Evolutionary conservation across 2,113 vertebrate species (phyloP), one percentile per base, ranked within the genome.

Genomic region (Catagonus wagneri): DNA sequence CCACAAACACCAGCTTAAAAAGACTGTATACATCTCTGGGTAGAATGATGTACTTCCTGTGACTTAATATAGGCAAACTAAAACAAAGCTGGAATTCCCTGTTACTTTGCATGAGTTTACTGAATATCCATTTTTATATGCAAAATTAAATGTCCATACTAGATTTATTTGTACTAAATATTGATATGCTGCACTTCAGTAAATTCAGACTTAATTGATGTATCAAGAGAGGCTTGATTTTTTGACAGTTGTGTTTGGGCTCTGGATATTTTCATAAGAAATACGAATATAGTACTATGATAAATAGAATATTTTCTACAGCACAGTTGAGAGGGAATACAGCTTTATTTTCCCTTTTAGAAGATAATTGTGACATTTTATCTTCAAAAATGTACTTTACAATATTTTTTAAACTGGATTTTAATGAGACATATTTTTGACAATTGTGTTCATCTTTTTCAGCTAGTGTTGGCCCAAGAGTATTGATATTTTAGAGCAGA

Each of bases 361-460:
- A 84, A 79, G 13, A 79, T 61, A 89, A 89, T 66, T 83, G 39
- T 71, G 36, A 65, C 52, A 90, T 87, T 74, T 90, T 88, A 63
- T 88, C 61, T 71, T 65, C 20, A 60, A 65, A 78, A 1, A 58
- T 63, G 32, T 11, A 32, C 25, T 78, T 32, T 19, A 60, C 17
- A 20, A 44, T 71, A 83, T 65, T 90, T 76, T 71, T 93, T 61
- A 78, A 75, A 63, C 25, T 93, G 25, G 6, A 69, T 88, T 91
- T 93, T 88, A 61, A 10, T 50, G 23, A 91, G 29, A 60, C 6
- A 65, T 61, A 50, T 23, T 79, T 90, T 88, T 60, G 44, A 66
- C 61, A 23, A 27, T 22, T n/a, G n/a, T 69, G 25, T 2, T 80
- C 16, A 74, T 76, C 39, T 83, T 20, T 7, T 50, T 93, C 56